phyloP scores from a whole-genome alignment of 1,140 invertebrate genomes.

The Pseudomyrmex gracilis region DNA sequence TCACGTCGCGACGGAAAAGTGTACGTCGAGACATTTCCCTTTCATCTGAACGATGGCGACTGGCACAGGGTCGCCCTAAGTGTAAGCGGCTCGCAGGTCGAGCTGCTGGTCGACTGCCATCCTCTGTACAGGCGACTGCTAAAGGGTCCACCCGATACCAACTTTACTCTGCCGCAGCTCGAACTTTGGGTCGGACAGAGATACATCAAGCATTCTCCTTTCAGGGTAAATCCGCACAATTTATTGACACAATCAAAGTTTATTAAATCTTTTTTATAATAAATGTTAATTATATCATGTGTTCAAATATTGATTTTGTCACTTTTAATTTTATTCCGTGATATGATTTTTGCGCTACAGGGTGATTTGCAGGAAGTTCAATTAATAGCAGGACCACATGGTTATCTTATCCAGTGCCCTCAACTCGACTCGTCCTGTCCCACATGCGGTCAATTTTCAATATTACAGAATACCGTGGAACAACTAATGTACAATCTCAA shows the following conservation, averaged over 20 bases:
- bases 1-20: conserved; percentile 87
- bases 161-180: conserved; percentile 90
- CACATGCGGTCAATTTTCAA: conserved; percentile 94
- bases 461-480: conserved; percentile 91
- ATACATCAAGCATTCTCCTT: conserved; percentile 93
- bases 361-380: conserved; percentile 95
- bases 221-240: conserved; percentile 89
- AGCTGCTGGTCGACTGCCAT: conserved; percentile 94
- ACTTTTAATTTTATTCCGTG: conserved; percentile 29
- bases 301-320: no score
- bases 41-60: conserved; percentile 92
- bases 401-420: conserved; percentile 94
- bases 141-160: conserved; percentile 89
- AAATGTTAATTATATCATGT: not conserved
- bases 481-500: conserved; percentile 87
- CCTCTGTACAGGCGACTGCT: conserved; percentile 92
- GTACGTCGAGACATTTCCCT: conserved; percentile 94
- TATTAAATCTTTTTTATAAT: not conserved
- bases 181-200: conserved; percentile 95
- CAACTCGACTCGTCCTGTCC: conserved; percentile 94
- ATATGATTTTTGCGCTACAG: conserved; percentile 86
- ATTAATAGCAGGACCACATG: conserved; percentile 93
- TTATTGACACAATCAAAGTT: not conserved
- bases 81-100: conserved; percentile 92
- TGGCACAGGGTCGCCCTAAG: conserved; percentile 95